Evolutionary conservation across 2,113 vertebrate species (phyloP).

Genomic region (Catharus minimus): DNA sequence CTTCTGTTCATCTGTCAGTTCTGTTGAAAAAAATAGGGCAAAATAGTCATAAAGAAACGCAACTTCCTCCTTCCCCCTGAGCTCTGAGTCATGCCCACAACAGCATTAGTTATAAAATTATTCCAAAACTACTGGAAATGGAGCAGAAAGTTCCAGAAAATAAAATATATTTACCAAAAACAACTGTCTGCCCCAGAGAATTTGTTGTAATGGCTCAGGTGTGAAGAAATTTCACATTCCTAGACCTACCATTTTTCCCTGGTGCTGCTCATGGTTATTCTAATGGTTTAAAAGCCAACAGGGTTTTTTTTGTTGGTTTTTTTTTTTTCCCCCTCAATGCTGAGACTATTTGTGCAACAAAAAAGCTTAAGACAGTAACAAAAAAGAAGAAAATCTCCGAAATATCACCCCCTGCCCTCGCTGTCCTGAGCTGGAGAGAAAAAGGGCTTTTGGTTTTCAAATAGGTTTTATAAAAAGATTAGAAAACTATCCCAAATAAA

Average conservation of each 20-base stretch:
- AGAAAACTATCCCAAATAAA: neutral
- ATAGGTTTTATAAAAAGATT: neutral
- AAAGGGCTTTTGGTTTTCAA: neutral
- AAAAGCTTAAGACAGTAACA: neutral
- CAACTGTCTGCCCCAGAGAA: neutral
- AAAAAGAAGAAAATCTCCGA: neutral
- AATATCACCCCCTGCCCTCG: neutral
- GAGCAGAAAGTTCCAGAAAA: neutral
- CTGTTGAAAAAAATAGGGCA: conserved; percentile 56
- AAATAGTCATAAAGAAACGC: neutral
- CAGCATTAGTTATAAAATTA: neutral
- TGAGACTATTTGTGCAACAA: neutral
- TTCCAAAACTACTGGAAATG: neutral
- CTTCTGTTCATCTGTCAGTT: conserved; percentile 87
- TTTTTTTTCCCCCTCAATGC: neutral
- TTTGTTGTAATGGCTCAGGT: neutral
- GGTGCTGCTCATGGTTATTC: neutral
- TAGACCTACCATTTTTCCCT: neutral
- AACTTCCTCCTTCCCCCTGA: neutral
- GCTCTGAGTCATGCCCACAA: neutral
- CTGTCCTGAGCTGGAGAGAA: neutral
- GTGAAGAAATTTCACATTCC: neutral
- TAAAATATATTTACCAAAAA: neutral
- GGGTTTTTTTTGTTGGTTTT: too few relatives aligned
- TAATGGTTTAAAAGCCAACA: neutral